These are phyloP conservation scores for Synodontis membranacea DNA, from an alignment of 2,113 vertebrate genomes.

Conservation along the genomic window DNA sequence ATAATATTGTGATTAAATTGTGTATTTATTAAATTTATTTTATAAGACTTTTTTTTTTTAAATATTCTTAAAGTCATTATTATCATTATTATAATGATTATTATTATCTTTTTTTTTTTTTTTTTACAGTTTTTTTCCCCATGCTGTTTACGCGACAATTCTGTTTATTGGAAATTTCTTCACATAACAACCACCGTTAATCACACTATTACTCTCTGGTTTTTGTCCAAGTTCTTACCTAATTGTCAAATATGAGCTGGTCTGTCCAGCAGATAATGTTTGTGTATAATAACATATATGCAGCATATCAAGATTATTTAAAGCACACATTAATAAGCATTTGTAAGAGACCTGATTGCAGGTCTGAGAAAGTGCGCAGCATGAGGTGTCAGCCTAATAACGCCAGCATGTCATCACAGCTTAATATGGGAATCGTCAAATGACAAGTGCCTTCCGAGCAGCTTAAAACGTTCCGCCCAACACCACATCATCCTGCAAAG, in stretches of 20 bases:
- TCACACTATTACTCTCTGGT: background rate
- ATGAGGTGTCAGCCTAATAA: slow-evolving; percentile 54
- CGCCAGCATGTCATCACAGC: slow-evolving; percentile 64
- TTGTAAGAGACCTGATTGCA: slow-evolving; percentile 8
- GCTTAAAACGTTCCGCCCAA: slow-evolving; percentile 2
- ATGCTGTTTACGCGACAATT: background rate
- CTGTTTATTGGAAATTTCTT: background rate
- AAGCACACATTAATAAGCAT: background rate
- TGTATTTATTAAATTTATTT: background rate
- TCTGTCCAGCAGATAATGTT: background rate
- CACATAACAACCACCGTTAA: background rate
- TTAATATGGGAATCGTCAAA: slow-evolving; percentile 59
- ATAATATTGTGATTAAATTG: background rate
- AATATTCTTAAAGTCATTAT: background rate
- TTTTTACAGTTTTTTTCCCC: too few species aligned
- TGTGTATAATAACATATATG: background rate
- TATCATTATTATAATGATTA: too few species aligned
- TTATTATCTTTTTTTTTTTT: too few species aligned
- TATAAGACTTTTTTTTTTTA: background rate
- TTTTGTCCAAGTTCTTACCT: too few species aligned
- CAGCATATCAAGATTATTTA: background rate
- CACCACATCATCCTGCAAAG: background rate
- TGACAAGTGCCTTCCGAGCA: slow-evolving; percentile 38
- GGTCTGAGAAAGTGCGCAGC: slow-evolving; percentile 54
- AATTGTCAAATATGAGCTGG: background rate